A percentile compares a stretch with the other conserved stretches of the same genome.
These are phyloP conservation scores for Drosophila affinis DNA, from an alignment of 2,888 invertebrate genomes.

Conservation along the genomic window DNA sequence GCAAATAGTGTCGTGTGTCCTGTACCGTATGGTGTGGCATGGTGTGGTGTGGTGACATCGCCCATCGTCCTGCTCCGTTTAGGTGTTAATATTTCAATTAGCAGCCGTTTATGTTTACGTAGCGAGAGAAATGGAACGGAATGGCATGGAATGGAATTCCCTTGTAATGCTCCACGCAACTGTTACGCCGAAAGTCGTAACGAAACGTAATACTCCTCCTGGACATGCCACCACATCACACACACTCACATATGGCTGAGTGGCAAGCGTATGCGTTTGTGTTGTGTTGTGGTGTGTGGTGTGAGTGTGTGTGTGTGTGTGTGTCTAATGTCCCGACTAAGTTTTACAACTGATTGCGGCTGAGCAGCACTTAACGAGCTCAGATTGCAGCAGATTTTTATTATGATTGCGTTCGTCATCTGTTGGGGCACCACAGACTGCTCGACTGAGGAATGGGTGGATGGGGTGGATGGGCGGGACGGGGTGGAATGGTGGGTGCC, in stretches of 20 bases:
- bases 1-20: not conserved
- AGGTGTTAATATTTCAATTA: slow-evolving; percentile 77
- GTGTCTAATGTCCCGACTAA: slow-evolving; percentile 34
- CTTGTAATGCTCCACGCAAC: slow-evolving; percentile 66
- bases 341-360: slow-evolving; percentile 52
- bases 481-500: too few species aligned
- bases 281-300: slow-evolving; percentile 12
- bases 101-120: slow-evolving; percentile 66
- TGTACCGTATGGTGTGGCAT: slow-evolving; percentile 32
- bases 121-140: slow-evolving; percentile 34
- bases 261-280: slow-evolving; percentile 6
- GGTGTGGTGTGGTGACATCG: slow-evolving; percentile 56
- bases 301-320: not conserved
- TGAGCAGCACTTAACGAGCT: slow-evolving; percentile 12
- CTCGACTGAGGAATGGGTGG: slow-evolving; percentile 1
- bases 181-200: slow-evolving; percentile 57
- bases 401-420: slow-evolving; percentile 8
- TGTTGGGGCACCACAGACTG: not conserved
- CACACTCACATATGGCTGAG: not conserved
- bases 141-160: slow-evolving; percentile 22
- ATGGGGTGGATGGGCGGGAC: too few species aligned
- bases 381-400: slow-evolving; percentile 30
- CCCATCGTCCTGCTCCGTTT: slow-evolving; percentile 43
- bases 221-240: slow-evolving; percentile 1
- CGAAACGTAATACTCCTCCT: slow-evolving; percentile 7